Conservation (phyloP, 2,113 vertebrate species). For the Rhinolophus sinicus region DNA sequence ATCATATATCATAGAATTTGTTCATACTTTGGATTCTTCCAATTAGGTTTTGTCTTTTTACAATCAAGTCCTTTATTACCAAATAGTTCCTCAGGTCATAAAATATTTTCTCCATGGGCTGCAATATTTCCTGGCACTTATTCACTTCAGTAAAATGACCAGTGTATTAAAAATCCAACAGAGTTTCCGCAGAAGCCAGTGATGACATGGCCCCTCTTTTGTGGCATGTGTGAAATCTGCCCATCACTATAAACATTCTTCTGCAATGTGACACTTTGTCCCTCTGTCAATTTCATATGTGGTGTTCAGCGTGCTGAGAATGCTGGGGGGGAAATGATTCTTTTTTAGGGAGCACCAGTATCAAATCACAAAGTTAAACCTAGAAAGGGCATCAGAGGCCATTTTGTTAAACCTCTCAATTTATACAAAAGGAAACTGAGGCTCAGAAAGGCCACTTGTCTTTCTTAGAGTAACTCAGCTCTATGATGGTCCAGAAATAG, state of each 20-base stretch:
- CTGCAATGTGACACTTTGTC: constrained; percentile 44
- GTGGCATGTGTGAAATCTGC: constrained; percentile 69
- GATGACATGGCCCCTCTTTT: constrained; percentile 38
- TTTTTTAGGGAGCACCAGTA: neutral
- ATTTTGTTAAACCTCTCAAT: neutral
- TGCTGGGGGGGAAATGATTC: neutral
- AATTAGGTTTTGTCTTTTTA: neutral
- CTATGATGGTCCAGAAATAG: neutral
- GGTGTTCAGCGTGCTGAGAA: neutral
- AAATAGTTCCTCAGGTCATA: neutral
- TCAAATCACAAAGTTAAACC: neutral
- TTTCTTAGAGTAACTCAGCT: neutral
- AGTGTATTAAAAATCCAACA: neutral
- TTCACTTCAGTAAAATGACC: constrained; percentile 68
- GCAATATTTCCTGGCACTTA: constrained; percentile 50
- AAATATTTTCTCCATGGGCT: constrained; percentile 30
- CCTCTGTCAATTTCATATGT: constrained; percentile 31
- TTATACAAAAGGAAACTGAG: constrained; percentile 27
- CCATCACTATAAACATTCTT: constrained; percentile 56
- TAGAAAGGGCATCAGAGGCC: neutral
- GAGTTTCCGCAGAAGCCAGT: constrained; percentile 36
- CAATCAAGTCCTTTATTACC: neutral
- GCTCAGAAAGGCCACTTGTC: neutral
- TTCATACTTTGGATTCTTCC: neutral
- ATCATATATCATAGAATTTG: neutral